Conservation (phyloP, 2,888 invertebrate genomes). For the Pyrrhosoma nymphula region DNA sequence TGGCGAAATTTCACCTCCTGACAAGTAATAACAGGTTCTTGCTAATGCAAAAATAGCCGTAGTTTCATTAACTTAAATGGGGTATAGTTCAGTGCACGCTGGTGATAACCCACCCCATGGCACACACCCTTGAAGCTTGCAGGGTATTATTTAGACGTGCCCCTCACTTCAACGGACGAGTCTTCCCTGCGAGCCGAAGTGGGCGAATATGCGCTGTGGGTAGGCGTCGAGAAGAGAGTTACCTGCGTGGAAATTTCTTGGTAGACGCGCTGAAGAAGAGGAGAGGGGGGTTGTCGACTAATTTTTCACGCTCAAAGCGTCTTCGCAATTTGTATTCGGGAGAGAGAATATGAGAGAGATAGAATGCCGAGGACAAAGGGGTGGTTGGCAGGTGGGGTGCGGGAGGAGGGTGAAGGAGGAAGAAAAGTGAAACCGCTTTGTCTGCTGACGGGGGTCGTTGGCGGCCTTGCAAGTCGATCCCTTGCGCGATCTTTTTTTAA, state of each 20-base stretch:
- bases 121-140: no score
- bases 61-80: no score
- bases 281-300: not conserved
- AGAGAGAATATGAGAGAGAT: not conserved
- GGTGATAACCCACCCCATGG: no score
- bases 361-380: not conserved
- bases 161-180: not conserved
- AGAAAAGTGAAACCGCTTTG: not conserved
- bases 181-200: not conserved
- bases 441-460: not conserved
- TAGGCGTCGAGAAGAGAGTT: not conserved
- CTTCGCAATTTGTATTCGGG: not conserved
- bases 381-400: not conserved
- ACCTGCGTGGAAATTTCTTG: not conserved
- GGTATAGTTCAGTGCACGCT: no score
- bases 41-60: no score
- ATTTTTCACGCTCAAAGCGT: constrained; percentile 5
- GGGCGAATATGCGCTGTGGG: no score
- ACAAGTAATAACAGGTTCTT: no score
- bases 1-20: no score
- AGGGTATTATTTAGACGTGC: no score
- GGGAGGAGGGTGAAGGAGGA: not conserved
- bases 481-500: not conserved
- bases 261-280: not conserved
- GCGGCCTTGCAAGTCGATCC: not conserved